Base-by-base conservation (phyloP, 2,888 invertebrate species). In the Thecophora atra region DNA sequence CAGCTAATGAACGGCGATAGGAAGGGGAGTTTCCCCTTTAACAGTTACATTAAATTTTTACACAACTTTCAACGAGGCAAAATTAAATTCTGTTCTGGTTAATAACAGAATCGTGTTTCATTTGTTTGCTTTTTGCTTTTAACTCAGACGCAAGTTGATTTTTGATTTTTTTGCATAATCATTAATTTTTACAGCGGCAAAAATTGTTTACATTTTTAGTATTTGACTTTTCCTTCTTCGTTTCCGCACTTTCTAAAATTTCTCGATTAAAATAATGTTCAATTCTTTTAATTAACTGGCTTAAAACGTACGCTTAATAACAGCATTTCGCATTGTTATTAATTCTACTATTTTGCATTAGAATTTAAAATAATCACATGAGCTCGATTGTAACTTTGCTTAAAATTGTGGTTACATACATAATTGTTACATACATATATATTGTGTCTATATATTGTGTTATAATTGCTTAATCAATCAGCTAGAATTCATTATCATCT, bases 71-170 rank as follows among this genome's bases (percentile, higher is more conserved):
- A 62, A 62, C 62, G 30, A 42, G 30, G 56, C 56, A 26, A 56
- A 56, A 56, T 19, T 26, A 56, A 56, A 4, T 26, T 26, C 24
- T 19, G 24, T 11, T 26, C 24, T 8, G 26, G 24, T 15, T 21
- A 56, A 26, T 60, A 56, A 69, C 72, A 74, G 74, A 71, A 73
- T 76, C 72, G 73, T 72, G 72, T 72, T 76, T 69, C 58, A 71
- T 68, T 15, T 42, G 26, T 30, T 71, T 54, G 47, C 65, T 56
- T 58, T 58, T 30, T n/a, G 30, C n/a, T 52, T 51, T 51, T 60
- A 21, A 56, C 69, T 74, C 37, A 65, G 42, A 30, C 63, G 51
- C 15, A 13, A 8, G 44, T n/a, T 71, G 17, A 26, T 42, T 60
- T 6, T 71, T 66, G 21, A 15, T 58, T 64, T 58, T 51, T 26